Conservation (phyloP, 2,797 vertebrate species). For the Trachurus trachurus region DNA sequence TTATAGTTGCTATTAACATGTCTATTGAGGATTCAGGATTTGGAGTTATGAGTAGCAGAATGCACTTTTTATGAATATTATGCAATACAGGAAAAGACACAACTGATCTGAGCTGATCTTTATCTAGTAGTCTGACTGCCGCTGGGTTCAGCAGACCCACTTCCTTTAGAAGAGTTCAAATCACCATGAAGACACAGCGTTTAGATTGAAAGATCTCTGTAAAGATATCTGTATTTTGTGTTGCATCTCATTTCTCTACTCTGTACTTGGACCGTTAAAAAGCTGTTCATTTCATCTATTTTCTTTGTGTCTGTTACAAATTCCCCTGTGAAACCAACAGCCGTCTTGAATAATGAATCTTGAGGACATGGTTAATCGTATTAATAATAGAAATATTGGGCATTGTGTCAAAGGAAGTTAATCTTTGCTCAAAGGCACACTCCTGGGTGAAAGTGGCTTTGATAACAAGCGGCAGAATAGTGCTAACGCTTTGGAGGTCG, state of each 20-base stretch:
- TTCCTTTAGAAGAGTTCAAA: background rate
- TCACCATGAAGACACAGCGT: background rate
- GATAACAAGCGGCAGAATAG: too few relatives aligned
- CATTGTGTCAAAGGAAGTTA: too few relatives aligned
- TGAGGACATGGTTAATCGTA: too few relatives aligned
- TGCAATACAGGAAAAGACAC: slow-evolving; percentile 1
- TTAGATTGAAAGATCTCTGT: background rate
- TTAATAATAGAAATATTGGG: too few relatives aligned
- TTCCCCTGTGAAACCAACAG: slow-evolving; percentile 7
- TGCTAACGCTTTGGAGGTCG: too few relatives aligned
- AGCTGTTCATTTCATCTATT: slow-evolving; percentile 20
- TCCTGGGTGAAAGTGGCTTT: too few relatives aligned
- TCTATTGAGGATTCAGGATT: background rate
- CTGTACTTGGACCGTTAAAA: background rate
- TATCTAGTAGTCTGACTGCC: background rate
- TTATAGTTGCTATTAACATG: background rate
- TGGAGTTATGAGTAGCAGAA: background rate
- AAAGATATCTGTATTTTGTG: background rate
- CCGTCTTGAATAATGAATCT: slow-evolving; percentile 40
- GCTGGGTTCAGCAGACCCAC: background rate
- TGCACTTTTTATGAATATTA: slow-evolving; percentile 1
- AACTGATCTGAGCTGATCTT: background rate
- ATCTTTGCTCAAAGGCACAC: too few relatives aligned
- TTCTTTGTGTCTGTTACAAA: slow-evolving; percentile 25
- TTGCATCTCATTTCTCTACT: background rate